Evolutionary conservation across 2,113 vertebrate genomes (phyloP), one percentile per base, ranked within the genome.

Genomic region (Scortum barcoo): DNA sequence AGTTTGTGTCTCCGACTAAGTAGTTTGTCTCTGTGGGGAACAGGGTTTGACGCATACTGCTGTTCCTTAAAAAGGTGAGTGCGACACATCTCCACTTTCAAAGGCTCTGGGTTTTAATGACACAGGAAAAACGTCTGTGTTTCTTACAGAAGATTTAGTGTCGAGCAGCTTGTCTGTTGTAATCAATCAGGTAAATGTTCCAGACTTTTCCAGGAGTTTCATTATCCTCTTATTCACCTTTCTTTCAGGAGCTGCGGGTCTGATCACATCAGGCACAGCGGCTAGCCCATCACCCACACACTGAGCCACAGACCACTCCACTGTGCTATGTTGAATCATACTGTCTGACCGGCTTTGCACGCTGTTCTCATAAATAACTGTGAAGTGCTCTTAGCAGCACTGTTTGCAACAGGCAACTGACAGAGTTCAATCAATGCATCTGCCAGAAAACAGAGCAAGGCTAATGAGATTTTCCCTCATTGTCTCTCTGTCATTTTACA

Each of bases 341-440:
- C 72, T 66, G 77, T 85, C 79, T 90, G 79, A 81, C 65, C 80
- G n/a, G 78, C 83, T 83, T 74, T 72, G 76, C 63, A 40, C 79
- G 75, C 77, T 62, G 73, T 66, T 72, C 85, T 80, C 51, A 86
- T 80, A 87, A 81, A 86, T 84, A 90, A 84, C 73, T 83, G 81
- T 89, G 76, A 93, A 90, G 86, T 83, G 89, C 89, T 82, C 86
- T 91, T 70, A 73, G 73, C 46, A n/a, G 70, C 70, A 46, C 57
- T 75, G 88, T 83, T 80, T 84, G 85, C 86, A 87, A 77, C 87
- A 71, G 85, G 71, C 72, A 38, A 79, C 78, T 81, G 74, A 88
- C 89, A 91, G 89, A 68, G 89, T 88, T 88, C 81, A 92, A 91
- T 93, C 89, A 91, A 84, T 90, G 81, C 79, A 65, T 89, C 73